Evolutionary conservation across 2,888 invertebrate species (phyloP).

Genomic region (Homarus gammarus): DNA sequence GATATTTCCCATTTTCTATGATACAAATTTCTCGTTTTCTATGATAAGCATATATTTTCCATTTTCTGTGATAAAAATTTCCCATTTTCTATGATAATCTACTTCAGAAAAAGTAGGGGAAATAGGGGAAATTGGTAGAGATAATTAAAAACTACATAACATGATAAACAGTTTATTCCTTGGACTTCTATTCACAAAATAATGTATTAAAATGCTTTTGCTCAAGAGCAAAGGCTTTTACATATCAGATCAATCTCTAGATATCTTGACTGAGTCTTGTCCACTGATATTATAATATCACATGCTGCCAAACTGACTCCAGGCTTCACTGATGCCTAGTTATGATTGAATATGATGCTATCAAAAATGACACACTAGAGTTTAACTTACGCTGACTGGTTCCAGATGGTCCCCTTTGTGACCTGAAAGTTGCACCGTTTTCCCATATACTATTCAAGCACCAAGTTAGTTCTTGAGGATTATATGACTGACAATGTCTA

Average conservation of each 20-base stretch:
- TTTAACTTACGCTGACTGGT: conserved; percentile 44
- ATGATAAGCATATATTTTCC: too few species aligned
- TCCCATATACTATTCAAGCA: conserved; percentile 61
- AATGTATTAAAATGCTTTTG: conserved; percentile 71
- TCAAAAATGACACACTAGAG: conserved; percentile 65
- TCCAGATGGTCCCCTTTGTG: conserved; percentile 49
- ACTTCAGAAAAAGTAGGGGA: too few species aligned
- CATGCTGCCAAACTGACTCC: conserved; percentile 66
- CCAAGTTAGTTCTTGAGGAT: conserved; percentile 48
- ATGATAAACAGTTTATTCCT: conserved; percentile 73
- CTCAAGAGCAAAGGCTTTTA: conserved; percentile 58
- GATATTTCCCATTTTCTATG: too few species aligned
- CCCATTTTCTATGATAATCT: too few species aligned
- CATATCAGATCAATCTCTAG: conserved; percentile 62
- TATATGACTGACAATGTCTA: conserved; percentile 17
- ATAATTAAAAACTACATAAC: conserved; percentile 22
- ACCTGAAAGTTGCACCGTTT: conserved; percentile 54
- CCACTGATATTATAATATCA: conserved; percentile 65
- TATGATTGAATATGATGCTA: conserved; percentile 26
- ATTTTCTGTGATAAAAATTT: too few species aligned
- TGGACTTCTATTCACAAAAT: conserved; percentile 74
- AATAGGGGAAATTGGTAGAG: too few species aligned
- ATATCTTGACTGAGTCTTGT: conserved; percentile 61
- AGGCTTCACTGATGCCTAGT: conserved; percentile 54
- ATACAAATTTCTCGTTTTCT: too few species aligned